Percentiles rank a stretch among this genome's conserved stretches.
Conservation (phyloP, 2,888 invertebrate species). For the Anoplius nigerrimus region DNA sequence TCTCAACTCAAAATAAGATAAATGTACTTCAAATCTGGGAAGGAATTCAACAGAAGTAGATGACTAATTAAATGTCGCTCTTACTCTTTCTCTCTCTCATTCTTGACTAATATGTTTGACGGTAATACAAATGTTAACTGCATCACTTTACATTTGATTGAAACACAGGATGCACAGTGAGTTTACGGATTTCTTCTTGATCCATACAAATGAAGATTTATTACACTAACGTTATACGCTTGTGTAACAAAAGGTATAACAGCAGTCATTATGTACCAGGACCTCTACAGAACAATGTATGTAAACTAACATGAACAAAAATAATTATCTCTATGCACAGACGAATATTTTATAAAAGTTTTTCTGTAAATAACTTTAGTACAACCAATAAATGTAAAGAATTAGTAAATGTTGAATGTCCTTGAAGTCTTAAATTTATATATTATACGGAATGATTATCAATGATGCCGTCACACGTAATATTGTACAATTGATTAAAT, state of each 20-base stretch:
- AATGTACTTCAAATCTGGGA: conserved; percentile 18
- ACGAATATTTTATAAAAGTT: no score
- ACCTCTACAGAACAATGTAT: conserved; percentile 32
- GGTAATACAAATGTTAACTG: no score
- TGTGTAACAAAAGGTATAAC: neutral
- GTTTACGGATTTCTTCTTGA: neutral
- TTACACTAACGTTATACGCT: neutral
- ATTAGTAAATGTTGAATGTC: neutral
- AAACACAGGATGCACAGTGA: neutral
- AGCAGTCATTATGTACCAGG: conserved; percentile 32
- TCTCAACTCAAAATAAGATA: conserved; percentile 19
- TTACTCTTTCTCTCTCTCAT: no score
- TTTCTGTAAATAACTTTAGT: conserved; percentile 12
- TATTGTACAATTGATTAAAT: conserved; percentile 9
- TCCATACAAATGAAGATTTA: neutral
- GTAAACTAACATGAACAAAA: neutral
- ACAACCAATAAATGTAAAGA: conserved; percentile 42
- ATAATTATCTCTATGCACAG: neutral
- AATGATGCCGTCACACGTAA: no score
- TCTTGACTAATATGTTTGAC: neutral
- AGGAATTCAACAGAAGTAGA: no score
- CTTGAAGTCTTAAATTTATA: no score
- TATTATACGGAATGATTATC: no score
- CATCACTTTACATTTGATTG: neutral
- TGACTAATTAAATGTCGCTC: no score